phyloP scores from a whole-genome alignment of 2,888 invertebrate genomes.

The Dryococelus australis region DNA sequence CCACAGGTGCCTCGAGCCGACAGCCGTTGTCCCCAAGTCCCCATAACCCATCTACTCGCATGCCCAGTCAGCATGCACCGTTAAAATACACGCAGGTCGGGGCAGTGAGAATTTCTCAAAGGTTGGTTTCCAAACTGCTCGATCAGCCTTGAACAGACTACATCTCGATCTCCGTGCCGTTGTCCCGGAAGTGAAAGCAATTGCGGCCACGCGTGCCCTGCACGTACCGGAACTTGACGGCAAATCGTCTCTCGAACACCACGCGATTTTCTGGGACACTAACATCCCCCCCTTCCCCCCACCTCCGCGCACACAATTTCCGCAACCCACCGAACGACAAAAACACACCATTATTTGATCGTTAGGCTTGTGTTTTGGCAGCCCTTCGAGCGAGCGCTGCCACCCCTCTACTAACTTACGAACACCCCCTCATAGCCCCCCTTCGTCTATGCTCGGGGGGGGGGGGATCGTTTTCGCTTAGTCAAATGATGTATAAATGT shows the following conservation, averaged over 20 bases:
- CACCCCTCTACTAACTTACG: background rate
- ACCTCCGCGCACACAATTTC: too few relatives aligned
- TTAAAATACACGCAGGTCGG: too few relatives aligned
- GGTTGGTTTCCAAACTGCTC: too few relatives aligned
- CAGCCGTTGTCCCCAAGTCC: too few relatives aligned
- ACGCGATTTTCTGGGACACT: background rate
- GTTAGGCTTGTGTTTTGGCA: slow-evolving; percentile 49
- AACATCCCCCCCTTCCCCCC: background rate
- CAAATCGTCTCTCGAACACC: background rate
- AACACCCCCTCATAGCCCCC: background rate
- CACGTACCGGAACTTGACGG: background rate
- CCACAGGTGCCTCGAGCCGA: too few relatives aligned
- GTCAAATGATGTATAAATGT: slow-evolving; percentile 51
- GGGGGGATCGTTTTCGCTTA: slow-evolving; percentile 48
- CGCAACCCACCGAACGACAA: background rate
- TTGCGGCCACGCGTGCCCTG: too few relatives aligned
- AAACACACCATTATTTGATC: slow-evolving; percentile 47
- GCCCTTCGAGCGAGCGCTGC: background rate
- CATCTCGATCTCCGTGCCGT: too few relatives aligned
- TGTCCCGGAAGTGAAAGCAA: too few relatives aligned
- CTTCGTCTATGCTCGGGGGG: slow-evolving; percentile 11
- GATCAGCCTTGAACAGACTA: too few relatives aligned
- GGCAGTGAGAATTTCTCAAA: too few relatives aligned
- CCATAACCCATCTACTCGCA: too few relatives aligned
- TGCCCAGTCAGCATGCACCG: too few relatives aligned